Percentiles rank a stretch among this genome's conserved stretches.
Evolutionary conservation across 2,888 invertebrate genomes (phyloP).

Genomic region (Pristionchus entomophagus): DNA sequence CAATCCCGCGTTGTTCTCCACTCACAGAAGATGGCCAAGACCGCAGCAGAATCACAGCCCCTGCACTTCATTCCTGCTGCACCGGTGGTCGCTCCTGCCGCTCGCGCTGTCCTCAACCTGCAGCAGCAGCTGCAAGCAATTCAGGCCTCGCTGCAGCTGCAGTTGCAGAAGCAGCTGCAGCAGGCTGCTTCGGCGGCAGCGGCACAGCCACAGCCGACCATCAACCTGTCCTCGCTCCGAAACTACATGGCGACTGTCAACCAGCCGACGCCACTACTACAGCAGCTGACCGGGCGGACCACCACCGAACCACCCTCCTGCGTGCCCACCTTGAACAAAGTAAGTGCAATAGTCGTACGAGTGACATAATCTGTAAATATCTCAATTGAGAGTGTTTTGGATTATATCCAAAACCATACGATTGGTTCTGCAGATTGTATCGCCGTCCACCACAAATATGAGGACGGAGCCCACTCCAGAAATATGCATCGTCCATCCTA

Average conservation of each 20-base stretch:
- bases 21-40: constrained; percentile 44
- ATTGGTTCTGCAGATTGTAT: not conserved
- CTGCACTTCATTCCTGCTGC: not conserved
- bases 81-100: constrained; percentile 42
- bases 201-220: too few species aligned
- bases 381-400: not conserved
- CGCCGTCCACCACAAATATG: too few species aligned
- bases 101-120: not conserved
- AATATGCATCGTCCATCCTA: not conserved
- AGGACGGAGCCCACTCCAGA: constrained; percentile 21
- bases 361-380: not conserved
- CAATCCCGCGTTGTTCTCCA: constrained; percentile 64
- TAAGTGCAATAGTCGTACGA: not conserved
- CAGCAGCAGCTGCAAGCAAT: not conserved
- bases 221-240: not conserved
- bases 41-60: not conserved
- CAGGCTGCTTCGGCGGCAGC: too few species aligned
- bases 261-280: not conserved
- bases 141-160: not conserved
- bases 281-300: not conserved
- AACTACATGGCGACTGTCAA: not conserved
- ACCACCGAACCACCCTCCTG: not conserved
- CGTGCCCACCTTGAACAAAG: not conserved
- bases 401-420: not conserved
- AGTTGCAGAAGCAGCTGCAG: too few species aligned